Evolutionary conservation across 2,888 invertebrate species (phyloP).

Genomic region (Diarsia mendica): DNA sequence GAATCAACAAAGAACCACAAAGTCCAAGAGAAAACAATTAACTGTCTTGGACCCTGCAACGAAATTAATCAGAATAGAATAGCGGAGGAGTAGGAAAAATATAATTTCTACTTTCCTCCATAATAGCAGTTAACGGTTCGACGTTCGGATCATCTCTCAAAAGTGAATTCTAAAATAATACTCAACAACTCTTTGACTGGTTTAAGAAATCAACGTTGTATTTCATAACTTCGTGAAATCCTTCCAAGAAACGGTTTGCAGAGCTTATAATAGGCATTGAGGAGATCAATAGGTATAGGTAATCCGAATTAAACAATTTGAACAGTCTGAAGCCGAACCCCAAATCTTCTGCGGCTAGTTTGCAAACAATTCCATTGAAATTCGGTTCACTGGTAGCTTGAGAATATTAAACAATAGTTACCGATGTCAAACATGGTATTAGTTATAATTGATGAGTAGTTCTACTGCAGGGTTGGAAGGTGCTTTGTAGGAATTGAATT

Average conservation of each 20-base stretch:
- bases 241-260: not conserved
- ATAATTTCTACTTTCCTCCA: too few relatives aligned
- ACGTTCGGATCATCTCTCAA: too few relatives aligned
- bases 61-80: too few relatives aligned
- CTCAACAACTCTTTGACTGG: not conserved
- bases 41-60: too few relatives aligned
- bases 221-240: not conserved
- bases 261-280: not conserved
- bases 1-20: too few relatives aligned
- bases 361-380: conserved; percentile 27
- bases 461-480: not conserved
- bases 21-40: too few relatives aligned
- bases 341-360: conserved; percentile 33
- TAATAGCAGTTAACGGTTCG: too few relatives aligned
- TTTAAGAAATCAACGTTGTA: not conserved
- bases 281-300: not conserved
- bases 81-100: too few relatives aligned
- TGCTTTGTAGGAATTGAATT: not conserved
- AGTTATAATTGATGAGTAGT: conserved; percentile 17
- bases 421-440: conserved; percentile 9
- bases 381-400: not conserved
- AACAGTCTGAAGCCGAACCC: conserved; percentile 1
- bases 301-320: not conserved
- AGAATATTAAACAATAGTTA: conserved; percentile 36
- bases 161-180: too few relatives aligned